Base-by-base conservation (phyloP, 2,113 vertebrate species). In the Romanogobio albipinnatus region DNA sequence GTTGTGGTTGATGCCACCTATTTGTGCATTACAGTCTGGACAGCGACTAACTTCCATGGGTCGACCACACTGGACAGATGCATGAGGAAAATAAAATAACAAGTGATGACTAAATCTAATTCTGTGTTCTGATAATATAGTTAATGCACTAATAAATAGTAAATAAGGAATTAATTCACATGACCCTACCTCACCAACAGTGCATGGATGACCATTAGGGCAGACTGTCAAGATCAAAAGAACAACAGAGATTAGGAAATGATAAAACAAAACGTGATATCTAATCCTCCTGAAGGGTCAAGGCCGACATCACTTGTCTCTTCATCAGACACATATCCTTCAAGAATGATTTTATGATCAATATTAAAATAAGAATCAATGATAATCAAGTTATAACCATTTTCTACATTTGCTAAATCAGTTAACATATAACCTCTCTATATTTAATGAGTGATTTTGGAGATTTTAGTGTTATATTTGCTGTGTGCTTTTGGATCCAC, bases 131-230 rank as follows among this genome's bases (percentile, higher is more conserved):
- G 10, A 33, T 66, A 33, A 39, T 66, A 29, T 7, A 33, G 79
- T 10, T 24, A 79, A 26, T 75, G 33, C 26, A 26, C 22, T 39
- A 7, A 39, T 39, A 39, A 39, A 39, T 39, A 39, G 39, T 36
- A 5, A 6, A 39, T 39, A 39, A 39, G 6, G 39, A 6, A 24
- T 39, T 26, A 15, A n/a, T 29, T 26, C 29, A 75, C 29, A 3
- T 13, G 26, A 86, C 0, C 33, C 22, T 68, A 99, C 98, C 96
- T 98, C 97, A 87, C 98, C 97, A 62, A 99, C 92, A 17, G 93
- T 85, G 82, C 96, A 97, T 0, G 91, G 94, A 86, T 99, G 98
- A 66, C 96, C 96, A 1, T 96, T 97, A 76, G 91, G 92, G 94
- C 98, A 99, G 0, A 0, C 98, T 99, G 84, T 58, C 0, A 36